A percentile compares a stretch with the other conserved stretches of the same genome.
These are phyloP conservation scores for Saxidomus purpurata DNA, from an alignment of 1,140 invertebrate genomes.

Conservation along the genomic window DNA sequence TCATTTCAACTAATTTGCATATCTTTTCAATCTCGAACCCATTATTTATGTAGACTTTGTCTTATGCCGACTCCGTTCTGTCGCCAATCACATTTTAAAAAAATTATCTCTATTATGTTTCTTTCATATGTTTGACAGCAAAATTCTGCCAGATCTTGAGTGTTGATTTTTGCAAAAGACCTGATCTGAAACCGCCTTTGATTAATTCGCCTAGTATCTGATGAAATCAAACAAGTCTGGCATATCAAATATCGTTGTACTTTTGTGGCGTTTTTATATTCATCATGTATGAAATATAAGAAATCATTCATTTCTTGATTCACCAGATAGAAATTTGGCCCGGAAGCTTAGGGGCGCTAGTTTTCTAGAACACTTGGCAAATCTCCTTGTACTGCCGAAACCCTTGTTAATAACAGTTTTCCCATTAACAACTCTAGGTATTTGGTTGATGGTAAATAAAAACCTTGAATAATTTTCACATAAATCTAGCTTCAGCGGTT, in stretches of 20 bases:
- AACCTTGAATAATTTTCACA: constrained; percentile 60
- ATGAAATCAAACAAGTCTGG: constrained; percentile 23
- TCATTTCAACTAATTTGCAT: constrained; percentile 20
- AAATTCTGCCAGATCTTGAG: constrained; percentile 6
- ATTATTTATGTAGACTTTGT: constrained; percentile 28
- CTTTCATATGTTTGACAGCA: constrained; percentile 28
- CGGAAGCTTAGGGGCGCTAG: background rate
- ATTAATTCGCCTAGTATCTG: constrained; percentile 33
- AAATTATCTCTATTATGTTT: constrained; percentile 1
- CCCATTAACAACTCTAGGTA: constrained; percentile 21
- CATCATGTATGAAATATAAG: constrained; percentile 29
- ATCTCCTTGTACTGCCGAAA: background rate
- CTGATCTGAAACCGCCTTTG: background rate
- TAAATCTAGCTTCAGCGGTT: constrained; percentile 42
- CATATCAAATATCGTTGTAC: constrained; percentile 35
- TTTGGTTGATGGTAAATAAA: constrained; percentile 31
- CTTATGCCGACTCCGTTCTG: background rate
- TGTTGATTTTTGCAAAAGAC: background rate
- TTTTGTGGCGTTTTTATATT: constrained; percentile 34
- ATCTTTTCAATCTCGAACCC: background rate
- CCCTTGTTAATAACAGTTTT: constrained; percentile 1
- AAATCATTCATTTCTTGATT: constrained; percentile 39
- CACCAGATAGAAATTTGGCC: background rate
- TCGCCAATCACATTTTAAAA: constrained; percentile 33
- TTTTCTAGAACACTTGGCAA: background rate